phyloP scores from a whole-genome alignment of 1,140 invertebrate genomes.

The Bombyx mandarina region DNA sequence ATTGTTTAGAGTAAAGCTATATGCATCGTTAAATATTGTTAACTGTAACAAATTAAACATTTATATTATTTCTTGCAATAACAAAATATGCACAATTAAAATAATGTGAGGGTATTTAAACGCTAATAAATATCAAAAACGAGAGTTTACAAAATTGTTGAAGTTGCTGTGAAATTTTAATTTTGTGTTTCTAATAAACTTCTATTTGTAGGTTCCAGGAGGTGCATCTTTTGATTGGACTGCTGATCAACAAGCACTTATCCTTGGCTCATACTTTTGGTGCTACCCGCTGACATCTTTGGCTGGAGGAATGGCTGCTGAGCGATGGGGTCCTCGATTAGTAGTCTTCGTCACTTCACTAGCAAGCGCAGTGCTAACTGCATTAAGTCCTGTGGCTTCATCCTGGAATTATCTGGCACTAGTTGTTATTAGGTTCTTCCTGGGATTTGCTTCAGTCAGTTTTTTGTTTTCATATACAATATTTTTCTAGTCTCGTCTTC shows the following conservation, averaged over 20 bases:
- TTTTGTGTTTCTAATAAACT: too few relatives aligned
- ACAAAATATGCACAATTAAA: too few relatives aligned
- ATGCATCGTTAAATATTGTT: too few relatives aligned
- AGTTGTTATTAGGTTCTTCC: slow-evolving; percentile 75
- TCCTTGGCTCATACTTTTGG: slow-evolving; percentile 80
- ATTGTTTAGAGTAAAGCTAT: too few relatives aligned
- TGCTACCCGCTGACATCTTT: slow-evolving; percentile 73
- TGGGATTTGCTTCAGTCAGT: slow-evolving; percentile 78
- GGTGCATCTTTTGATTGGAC: slow-evolving; percentile 71
- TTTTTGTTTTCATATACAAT: not conserved
- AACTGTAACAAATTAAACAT: too few relatives aligned
- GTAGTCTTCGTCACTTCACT: slow-evolving; percentile 78
- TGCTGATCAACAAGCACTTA: slow-evolving; percentile 74
- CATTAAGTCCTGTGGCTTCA: slow-evolving; percentile 77
- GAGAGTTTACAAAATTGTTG: too few relatives aligned
- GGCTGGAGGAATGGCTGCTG: slow-evolving; percentile 80
- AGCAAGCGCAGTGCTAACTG: slow-evolving; percentile 78
- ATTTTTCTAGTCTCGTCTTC: not conserved
- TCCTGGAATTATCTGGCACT: slow-evolving; percentile 74
- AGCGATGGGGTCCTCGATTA: slow-evolving; percentile 79
- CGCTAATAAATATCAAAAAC: too few relatives aligned
- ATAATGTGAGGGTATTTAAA: too few relatives aligned
- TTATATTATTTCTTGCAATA: too few relatives aligned
- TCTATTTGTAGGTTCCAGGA: slow-evolving; percentile 20
- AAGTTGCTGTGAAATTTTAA: too few relatives aligned